A percentile compares a stretch with the other conserved stretches of the same genome.
Conservation (phyloP, 2,888 invertebrate genomes). For the Mylabris sibirica region DNA sequence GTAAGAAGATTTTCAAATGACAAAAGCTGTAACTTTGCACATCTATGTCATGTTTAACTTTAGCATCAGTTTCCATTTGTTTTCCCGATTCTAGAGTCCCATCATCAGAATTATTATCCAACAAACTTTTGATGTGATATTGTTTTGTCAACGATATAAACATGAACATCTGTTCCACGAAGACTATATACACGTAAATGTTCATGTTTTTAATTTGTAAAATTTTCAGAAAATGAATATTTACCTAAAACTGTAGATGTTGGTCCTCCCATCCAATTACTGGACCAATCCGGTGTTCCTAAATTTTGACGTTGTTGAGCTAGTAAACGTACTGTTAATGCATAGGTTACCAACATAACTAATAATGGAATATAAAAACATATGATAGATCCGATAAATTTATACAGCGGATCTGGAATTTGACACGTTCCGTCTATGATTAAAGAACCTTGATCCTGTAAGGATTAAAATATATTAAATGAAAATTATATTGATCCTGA, state of each 20-base stretch:
- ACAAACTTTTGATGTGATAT: not conserved
- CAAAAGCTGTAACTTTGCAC: not conserved
- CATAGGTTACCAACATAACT: conserved; percentile 96
- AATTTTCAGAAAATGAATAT: not conserved
- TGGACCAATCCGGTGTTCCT: conserved; percentile 74
- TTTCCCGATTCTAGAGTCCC: not conserved
- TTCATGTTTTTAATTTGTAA: not conserved
- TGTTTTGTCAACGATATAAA: not conserved
- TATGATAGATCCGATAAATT: conserved; percentile 91
- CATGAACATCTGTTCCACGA: not conserved
- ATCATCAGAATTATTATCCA: not conserved
- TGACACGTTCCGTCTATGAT: conserved; percentile 85
- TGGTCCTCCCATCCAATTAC: conserved; percentile 75
- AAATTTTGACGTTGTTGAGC: conserved; percentile 83
- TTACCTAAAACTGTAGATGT: conserved; percentile 51
- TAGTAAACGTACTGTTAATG: conserved; percentile 86
- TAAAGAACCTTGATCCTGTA: conserved; percentile 82
- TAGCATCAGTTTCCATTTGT: not conserved
- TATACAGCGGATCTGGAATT: conserved; percentile 87
- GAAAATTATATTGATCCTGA: not conserved
- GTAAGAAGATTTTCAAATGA: not conserved
- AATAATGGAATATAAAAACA: conserved; percentile 95
- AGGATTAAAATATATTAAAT: conserved; percentile 38
- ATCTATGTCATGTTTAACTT: not conserved
- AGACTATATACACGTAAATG: not conserved